Base-by-base conservation (phyloP, 2,113 vertebrate genomes). In the Dicentrarchus labrax region DNA sequence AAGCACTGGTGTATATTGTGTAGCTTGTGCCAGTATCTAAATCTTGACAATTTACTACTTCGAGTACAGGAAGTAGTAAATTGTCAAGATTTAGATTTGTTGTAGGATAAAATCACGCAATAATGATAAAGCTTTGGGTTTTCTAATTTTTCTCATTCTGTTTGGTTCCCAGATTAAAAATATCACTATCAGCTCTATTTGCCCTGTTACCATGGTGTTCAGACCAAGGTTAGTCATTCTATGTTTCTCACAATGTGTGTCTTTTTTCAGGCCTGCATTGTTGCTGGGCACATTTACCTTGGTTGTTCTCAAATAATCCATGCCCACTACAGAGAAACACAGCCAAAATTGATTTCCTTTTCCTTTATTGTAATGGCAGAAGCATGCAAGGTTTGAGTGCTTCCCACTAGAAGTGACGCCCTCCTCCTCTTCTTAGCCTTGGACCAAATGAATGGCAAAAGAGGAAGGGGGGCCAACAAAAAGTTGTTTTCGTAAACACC, bases 191-290 rank as follows among this genome's bases (percentile, higher is more conserved):
- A 77, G n/a, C 62, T 80, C 78, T 45, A 38, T 81, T 22, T 80
- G 51, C 62, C 80, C 74, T 30, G 90, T 93, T 91, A 84, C 90
- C 85, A 91, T 93, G 89, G 89, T 72, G 78, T 92, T 84, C 74
- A 47, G 65, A 88, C 86, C 93, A 94, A 95, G 91, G 91, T 83
- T 90, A 90, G n/a, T 80, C 76, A 56, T 69, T 84, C 81, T 69
- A 45, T 53, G 24, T 73, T 88, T 69, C 72, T 76, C 65, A 82
- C 61, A 76, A 71, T 76, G 70, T 36, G 41, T 77, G 22, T 48
- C 41, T 75, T 89, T 85, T 89, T 84, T 71, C 72, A 64, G 74
- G 47, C 36, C 53, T 41, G 36, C 41, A 74, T 82, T 89, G 83
- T 83, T 73, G 73, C 54, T 2, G 70, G 62, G 77, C 67, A 85